These are phyloP conservation scores for Triplophysa siluroides DNA, from an alignment of 2,113 vertebrate genomes.

Conservation along the genomic window DNA sequence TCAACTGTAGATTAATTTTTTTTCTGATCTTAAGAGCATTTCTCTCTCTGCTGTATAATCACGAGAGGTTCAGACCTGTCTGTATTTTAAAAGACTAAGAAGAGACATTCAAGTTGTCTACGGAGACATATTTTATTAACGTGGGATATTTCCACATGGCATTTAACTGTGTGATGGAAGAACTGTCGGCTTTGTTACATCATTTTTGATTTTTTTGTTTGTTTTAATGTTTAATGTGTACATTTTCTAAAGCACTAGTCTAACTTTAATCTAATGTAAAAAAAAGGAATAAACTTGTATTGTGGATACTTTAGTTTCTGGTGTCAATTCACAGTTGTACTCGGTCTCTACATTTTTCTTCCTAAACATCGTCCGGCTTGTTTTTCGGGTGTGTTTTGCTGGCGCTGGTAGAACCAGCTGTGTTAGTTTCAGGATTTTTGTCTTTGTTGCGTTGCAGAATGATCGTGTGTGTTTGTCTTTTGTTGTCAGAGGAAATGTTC, in stretches of 20 bases:
- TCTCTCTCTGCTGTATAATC: background rate
- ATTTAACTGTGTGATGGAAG: background rate
- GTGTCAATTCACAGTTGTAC: background rate
- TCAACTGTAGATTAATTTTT: background rate
- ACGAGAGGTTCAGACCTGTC: background rate
- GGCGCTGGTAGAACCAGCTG: slow-evolving; percentile 36
- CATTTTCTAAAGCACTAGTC: slow-evolving; percentile 42
- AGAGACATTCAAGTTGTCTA: too few species aligned
- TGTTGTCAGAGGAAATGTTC: slow-evolving; percentile 54
- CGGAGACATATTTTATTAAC: background rate
- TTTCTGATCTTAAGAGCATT: background rate
- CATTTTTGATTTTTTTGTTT: background rate
- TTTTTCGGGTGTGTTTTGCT: too few species aligned
- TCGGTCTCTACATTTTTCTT: background rate
- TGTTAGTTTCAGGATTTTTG: slow-evolving; percentile 26
- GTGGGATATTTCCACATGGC: slow-evolving; percentile 16
- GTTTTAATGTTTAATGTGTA: slow-evolving; percentile 30
- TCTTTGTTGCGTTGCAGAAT: background rate
- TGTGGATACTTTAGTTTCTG: background rate
- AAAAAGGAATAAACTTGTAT: background rate
- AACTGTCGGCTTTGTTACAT: background rate
- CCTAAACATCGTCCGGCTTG: background rate
- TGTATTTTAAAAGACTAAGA: background rate
- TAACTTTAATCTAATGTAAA: background rate
- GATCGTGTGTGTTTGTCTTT: slow-evolving; percentile 33